These are phyloP conservation scores for Callorhinus ursinus DNA, from an alignment of 2,113 vertebrate species.

Conservation along the genomic window DNA sequence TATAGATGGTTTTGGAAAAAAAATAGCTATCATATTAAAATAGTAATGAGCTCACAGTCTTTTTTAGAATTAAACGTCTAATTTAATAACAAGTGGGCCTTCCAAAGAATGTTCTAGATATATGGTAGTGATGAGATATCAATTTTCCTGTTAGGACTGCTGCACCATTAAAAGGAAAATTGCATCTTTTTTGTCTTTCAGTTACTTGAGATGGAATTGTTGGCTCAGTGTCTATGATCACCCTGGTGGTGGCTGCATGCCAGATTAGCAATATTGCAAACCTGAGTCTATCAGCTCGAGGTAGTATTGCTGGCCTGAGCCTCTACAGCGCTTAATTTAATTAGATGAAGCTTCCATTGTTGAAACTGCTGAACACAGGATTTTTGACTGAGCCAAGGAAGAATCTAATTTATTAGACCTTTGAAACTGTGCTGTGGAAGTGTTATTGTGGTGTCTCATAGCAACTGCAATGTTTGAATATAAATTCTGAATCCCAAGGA, in stretches of 20 bases:
- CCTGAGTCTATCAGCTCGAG: conserved; percentile 76
- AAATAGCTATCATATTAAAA: conserved; percentile 40
- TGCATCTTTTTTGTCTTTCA: conserved; percentile 52
- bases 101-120: conserved; percentile 33
- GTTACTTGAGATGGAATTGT: conserved; percentile 70
- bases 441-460: conserved; percentile 73
- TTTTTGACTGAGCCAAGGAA: conserved; percentile 81
- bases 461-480: conserved; percentile 78
- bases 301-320: conserved; percentile 82
- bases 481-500: conserved; percentile 76
- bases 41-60: conserved; percentile 21
- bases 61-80: conserved; percentile 41
- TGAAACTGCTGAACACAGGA: conserved; percentile 85
- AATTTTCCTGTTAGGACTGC: conserved; percentile 32
- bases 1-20: neutral
- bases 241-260: conserved; percentile 76
- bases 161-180: conserved; percentile 58
- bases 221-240: conserved; percentile 67
- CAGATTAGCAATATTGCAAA: conserved; percentile 83
- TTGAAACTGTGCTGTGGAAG: conserved; percentile 75
- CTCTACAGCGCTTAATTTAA: conserved; percentile 87
- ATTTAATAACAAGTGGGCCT: conserved; percentile 13
- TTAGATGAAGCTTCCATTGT: conserved; percentile 82
- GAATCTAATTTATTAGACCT: conserved; percentile 86
- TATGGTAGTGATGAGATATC: conserved; percentile 15